Base-by-base conservation (phyloP, 2,113 vertebrate genomes). In the Phrynosoma blainvillii region DNA sequence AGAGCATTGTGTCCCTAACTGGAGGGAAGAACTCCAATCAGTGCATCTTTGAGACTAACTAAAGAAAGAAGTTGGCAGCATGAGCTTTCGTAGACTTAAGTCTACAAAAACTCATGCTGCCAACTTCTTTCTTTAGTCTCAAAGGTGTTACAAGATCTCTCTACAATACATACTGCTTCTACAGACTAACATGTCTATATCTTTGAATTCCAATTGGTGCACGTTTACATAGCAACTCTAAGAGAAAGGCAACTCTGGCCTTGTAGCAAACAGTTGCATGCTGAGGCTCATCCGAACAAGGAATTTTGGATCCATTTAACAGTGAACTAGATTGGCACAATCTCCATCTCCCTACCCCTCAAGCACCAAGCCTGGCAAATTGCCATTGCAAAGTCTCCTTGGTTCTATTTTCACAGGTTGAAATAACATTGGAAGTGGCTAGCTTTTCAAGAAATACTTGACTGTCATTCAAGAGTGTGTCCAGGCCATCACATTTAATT, bases 351-450 rank as follows among this genome's bases (percentile, higher is more conserved):
- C 65, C 77, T 80, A 66, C 20, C 65, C 77, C 77, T 87, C 59
- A 18, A 80, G 85, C 21, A 0, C 21, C 16, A 80, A 87, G 47
- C n/a, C 52, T 40, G 47, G 23, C 7, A 36, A 71, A 80, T 30
- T 80, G 47, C 77, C 77, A 73, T 36, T 36, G 20, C 1, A 9
- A 54, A 25, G 16, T 23, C n/a, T 8, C 40, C 40, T 86, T 79
- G 84, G 75, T 40, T 68, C 30, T 23, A 5, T 14, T 42, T 68
- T 27, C 59, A 23, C 62, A 20, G 1, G 25, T 40, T 78, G 74
- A 78, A 85, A 85, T 78, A 78, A 47, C 40, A 32, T 75, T 80
- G 85, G 77, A 70, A 36, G 66, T 71, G 85, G 85, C 85, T 56
- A 56, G 40, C 47, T 18, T 54, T 36, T 42, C 20, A 70, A 79